Evolutionary conservation across 1,140 invertebrate species (phyloP).

Genomic region (Drosophila fuyamai): DNA sequence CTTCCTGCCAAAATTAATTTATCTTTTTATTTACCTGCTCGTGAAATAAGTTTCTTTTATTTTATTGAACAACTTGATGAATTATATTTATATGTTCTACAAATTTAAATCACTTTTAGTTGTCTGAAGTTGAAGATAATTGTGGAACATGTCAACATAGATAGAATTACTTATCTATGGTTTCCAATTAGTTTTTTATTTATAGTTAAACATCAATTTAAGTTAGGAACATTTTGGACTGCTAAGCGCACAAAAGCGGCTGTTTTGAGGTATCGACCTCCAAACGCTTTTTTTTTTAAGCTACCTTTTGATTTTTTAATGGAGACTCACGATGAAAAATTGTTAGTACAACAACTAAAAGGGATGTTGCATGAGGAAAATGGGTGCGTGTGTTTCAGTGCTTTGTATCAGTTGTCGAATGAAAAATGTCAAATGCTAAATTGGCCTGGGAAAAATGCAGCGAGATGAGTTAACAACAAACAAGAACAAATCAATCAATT

Average conservation of each 20-base stretch:
- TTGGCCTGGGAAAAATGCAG: conserved; percentile 31
- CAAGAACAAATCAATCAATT: conserved; percentile 40
- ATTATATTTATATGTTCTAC: background rate
- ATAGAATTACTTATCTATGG: too few relatives aligned
- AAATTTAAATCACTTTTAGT: background rate
- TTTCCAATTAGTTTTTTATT: too few relatives aligned
- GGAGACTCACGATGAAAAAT: background rate
- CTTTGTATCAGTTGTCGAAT: conserved; percentile 29
- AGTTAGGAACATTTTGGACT: too few relatives aligned
- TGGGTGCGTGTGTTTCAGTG: conserved; percentile 36
- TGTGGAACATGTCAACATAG: too few relatives aligned
- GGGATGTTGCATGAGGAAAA: conserved; percentile 25
- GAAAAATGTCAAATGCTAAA: conserved; percentile 31
- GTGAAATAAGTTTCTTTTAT: background rate
- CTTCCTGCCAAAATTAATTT: background rate
- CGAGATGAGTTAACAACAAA: conserved; percentile 40
- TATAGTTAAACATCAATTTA: too few relatives aligned
- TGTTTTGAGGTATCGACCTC: too few relatives aligned
- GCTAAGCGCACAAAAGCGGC: too few relatives aligned
- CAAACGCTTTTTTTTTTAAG: background rate
- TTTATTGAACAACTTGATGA: background rate
- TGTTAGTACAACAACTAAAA: conserved; percentile 41
- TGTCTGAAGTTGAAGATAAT: background rate
- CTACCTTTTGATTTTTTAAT: too few relatives aligned
- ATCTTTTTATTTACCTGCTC: conserved; percentile 1